phyloP scores from a whole-genome alignment of 2,797 vertebrate species.

The Manis crassicaudata region DNA sequence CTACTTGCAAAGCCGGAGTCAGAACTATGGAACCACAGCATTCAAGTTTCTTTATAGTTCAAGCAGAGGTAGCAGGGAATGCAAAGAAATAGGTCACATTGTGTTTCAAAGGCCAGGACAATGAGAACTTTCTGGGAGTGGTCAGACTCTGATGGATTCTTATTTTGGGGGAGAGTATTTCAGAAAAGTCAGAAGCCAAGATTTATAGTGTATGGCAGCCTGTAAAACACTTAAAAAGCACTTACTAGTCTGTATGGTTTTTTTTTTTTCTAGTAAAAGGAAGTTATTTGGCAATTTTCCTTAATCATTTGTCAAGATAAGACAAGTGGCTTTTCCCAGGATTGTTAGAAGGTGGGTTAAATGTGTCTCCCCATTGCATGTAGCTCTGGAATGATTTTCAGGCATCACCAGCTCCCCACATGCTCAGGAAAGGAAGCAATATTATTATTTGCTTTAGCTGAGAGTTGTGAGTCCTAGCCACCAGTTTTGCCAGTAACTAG shows the following conservation, averaged over 20 bases:
- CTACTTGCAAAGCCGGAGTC: slow-evolving; percentile 50
- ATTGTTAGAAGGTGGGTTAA: not conserved
- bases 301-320: not conserved
- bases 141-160: not conserved
- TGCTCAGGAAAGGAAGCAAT: not conserved
- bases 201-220: not conserved
- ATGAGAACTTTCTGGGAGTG: not conserved
- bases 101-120: not conserved
- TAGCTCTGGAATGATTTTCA: not conserved
- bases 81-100: slow-evolving; percentile 44
- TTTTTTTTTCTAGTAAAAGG: not conserved
- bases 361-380: not conserved
- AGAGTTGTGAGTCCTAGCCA: not conserved
- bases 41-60: slow-evolving; percentile 58
- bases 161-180: not conserved
- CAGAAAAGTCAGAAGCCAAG: not conserved
- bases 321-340: not conserved
- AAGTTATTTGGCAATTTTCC: not conserved
- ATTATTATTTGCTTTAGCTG: not conserved
- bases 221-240: not conserved
- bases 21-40: slow-evolving; percentile 50
- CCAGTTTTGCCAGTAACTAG: not conserved
- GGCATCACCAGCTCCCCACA: not conserved
- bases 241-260: not conserved
- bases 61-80: slow-evolving; percentile 13